phyloP scores from a whole-genome alignment of 1,140 invertebrate species.

The Apolygus lucorum region DNA sequence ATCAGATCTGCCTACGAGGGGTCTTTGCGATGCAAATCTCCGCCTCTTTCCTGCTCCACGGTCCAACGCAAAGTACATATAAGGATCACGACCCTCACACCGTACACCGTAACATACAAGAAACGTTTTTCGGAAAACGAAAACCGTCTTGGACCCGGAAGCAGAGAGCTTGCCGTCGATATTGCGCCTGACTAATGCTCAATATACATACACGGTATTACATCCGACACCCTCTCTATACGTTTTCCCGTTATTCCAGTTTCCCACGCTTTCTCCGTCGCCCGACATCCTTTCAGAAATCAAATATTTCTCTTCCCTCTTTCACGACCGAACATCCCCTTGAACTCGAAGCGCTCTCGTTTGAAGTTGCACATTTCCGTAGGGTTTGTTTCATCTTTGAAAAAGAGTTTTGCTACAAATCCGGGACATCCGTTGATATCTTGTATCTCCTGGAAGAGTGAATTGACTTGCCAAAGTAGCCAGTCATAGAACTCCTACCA shows the following conservation, averaged over 20 bases:
- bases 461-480: too few relatives aligned
- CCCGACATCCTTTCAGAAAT: not conserved
- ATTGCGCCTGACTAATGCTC: not conserved
- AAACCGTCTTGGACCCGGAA: conserved; percentile 14
- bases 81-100: not conserved
- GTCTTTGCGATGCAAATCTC: not conserved
- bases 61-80: not conserved
- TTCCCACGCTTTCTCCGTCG: not conserved
- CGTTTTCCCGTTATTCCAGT: not conserved
- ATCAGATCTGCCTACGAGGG: too few relatives aligned
- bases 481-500: too few relatives aligned
- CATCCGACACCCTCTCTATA: not conserved
- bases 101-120: not conserved
- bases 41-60: not conserved
- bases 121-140: not conserved
- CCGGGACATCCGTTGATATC: too few relatives aligned
- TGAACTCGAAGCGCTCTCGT: too few relatives aligned
- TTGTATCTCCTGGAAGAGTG: too few relatives aligned
- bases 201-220: not conserved
- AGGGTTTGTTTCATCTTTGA: not conserved
- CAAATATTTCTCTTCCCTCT: not conserved
- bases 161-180: not conserved
- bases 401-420: too few relatives aligned
- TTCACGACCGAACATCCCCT: not conserved
- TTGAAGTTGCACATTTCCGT: too few relatives aligned